Conservation (phyloP, 2,113 vertebrate species). For the Galemys pyrenaicus region DNA sequence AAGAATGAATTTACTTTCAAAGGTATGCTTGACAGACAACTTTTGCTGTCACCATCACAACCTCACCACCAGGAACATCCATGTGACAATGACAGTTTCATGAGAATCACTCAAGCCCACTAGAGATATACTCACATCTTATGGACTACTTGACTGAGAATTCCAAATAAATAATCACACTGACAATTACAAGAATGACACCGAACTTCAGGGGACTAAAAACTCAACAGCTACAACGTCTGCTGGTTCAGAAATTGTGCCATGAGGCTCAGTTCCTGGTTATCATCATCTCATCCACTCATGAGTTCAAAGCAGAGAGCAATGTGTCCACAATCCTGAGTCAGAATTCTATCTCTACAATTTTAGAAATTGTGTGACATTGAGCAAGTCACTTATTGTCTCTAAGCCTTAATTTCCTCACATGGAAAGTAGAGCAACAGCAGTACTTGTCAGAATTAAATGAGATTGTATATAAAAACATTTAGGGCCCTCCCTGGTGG, state of each 20-base stretch:
- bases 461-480: background rate
- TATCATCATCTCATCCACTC: background rate
- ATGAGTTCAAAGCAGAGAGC: background rate
- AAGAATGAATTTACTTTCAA: background rate
- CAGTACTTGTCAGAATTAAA: background rate
- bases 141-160: background rate
- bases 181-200: background rate
- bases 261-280: background rate
- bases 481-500: too few relatives aligned
- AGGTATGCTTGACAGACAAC: background rate
- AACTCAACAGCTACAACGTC: background rate
- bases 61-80: background rate
- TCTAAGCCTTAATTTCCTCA: background rate
- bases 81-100: background rate
- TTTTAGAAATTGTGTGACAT: background rate
- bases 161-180: background rate
- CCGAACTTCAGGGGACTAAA: background rate
- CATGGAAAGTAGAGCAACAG: background rate
- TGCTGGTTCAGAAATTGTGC: background rate
- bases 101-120: background rate
- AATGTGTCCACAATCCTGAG: background rate
- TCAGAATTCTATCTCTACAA: background rate
- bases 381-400: background rate
- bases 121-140: background rate
- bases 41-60: background rate